phyloP scores from a whole-genome alignment of 1,140 invertebrate genomes.

The Brachionus koreanus region DNA sequence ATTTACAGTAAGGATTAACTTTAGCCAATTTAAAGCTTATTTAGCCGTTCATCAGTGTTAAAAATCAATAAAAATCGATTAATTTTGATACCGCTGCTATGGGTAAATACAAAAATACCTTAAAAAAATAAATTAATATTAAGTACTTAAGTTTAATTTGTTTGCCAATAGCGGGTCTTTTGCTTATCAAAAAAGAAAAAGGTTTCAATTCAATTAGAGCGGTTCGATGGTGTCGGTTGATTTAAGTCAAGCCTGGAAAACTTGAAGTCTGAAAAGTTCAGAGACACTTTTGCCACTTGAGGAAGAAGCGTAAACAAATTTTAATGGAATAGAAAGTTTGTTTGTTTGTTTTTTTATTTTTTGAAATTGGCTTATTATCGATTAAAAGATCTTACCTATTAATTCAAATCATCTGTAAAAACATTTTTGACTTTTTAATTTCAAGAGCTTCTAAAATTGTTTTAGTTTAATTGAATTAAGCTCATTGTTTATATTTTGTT shows the following conservation, averaged over 20 bases:
- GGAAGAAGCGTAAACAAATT: background rate
- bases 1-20: background rate
- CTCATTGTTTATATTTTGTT: background rate
- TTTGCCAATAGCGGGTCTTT: slow-evolving; percentile 16
- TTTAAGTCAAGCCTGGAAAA: background rate
- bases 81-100: background rate
- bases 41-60: slow-evolving; percentile 2
- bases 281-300: slow-evolving; percentile 17
- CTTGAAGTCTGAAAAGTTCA: slow-evolving; percentile 1
- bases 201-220: background rate
- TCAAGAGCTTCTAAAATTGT: background rate
- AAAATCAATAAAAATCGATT: background rate
- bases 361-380: background rate
- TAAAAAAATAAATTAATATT: slow-evolving; percentile 25
- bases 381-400: slow-evolving; percentile 23
- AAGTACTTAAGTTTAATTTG: slow-evolving; percentile 16
- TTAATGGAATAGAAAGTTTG: background rate
- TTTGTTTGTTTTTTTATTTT: slow-evolving; percentile 20
- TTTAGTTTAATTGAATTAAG: background rate
- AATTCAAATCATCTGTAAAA: slow-evolving; percentile 38
- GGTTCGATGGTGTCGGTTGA: slow-evolving; percentile 17
- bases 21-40: slow-evolving; percentile 20
- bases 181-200: background rate
- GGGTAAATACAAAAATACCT: slow-evolving; percentile 17
- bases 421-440: slow-evolving; percentile 19